Evolutionary conservation across 2,888 invertebrate genomes (phyloP).

Genomic region (Yponomeuta sedellus): DNA sequence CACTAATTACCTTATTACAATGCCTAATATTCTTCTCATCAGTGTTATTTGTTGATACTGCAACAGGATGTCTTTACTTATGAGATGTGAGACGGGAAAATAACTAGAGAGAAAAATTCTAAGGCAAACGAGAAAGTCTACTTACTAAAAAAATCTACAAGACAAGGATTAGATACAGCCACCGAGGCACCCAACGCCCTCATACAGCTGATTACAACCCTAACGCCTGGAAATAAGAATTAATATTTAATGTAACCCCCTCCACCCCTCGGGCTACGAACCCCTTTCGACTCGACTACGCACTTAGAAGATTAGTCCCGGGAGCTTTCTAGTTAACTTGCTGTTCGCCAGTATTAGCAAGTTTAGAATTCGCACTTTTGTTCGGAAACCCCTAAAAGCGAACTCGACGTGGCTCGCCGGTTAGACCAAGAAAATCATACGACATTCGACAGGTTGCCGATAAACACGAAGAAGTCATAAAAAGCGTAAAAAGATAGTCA

Average conservation of each 20-base stretch:
- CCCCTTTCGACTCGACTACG: conserved; percentile 38
- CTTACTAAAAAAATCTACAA: conserved; percentile 5
- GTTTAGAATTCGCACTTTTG: neutral
- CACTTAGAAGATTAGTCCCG: conserved; percentile 75
- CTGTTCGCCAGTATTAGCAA: conserved; percentile 26
- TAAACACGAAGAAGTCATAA: conserved; percentile 49
- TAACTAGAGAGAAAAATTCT: neutral
- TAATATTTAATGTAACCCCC: conserved; percentile 71
- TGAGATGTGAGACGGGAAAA: no score
- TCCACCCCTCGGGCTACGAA: conserved; percentile 30
- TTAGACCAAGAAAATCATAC: neutral
- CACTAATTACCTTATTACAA: conserved; percentile 70
- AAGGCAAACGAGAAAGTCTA: neutral
- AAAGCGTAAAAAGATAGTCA: conserved; percentile 66
- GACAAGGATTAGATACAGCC: neutral
- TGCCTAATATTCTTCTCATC: conserved; percentile 17
- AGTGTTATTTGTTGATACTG: neutral
- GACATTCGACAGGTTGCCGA: conserved; percentile 4
- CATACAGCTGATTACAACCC: conserved; percentile 62
- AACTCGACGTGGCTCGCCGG: neutral
- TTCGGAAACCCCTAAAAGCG: neutral
- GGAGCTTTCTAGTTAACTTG: conserved; percentile 54
- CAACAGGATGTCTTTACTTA: neutral
- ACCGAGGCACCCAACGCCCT: conserved; percentile 22
- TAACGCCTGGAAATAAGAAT: conserved; percentile 69